Base-by-base conservation (phyloP, 35 echinoderm and acorn worm genomes). In the Chiridota heheva region DNA sequence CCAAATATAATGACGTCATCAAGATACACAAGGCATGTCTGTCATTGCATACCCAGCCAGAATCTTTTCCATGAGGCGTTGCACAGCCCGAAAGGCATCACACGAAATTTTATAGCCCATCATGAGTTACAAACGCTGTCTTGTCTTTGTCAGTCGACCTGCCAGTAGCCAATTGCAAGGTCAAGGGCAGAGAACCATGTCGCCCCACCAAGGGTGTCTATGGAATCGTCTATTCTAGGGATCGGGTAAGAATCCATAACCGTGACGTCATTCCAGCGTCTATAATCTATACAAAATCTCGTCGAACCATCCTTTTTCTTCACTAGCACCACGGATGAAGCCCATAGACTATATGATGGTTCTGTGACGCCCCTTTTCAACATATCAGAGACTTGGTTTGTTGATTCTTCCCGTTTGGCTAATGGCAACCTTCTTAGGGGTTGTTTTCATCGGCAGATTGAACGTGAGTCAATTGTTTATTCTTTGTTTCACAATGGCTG, bases 401-500 rank as follows among this genome's bases (percentile, higher is more conserved):
- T 67, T 67, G 39, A 34, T 16, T 67, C 63, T 67, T 67, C 63
- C 39, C 39, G 63, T 29, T 67, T 36, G 16, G n/a, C 39, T 33
- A 16, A 36, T 4, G 63, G 29, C 17, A n/a, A 67, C 29, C 63
- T 22, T 28, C 63, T 67, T 22, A 36, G 63, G 8, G 29, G 1
- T 33, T 67, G n/a, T 16, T 28, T 67, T 3, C n/a, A 86, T 53
- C 25, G 84, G 84, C 26, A 10, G 8, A 35, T 70, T 48, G 58
- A 40, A 42, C 8, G n/a, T n/a, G n/a, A n/a, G n/a, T n/a, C 66
- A 46, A 3, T 61, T 88, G 46, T 88, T 48, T 37, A 88, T 81
- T 5, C 10, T 80, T 31, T 88, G 85, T 30, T 30, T 69, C 13
- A 69, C 75, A 30, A 78, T 3, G 10, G 2, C 24, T 25, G 74